Conservation (phyloP, 2,888 invertebrate genomes). For the Caenorhabditis zanzibari region DNA sequence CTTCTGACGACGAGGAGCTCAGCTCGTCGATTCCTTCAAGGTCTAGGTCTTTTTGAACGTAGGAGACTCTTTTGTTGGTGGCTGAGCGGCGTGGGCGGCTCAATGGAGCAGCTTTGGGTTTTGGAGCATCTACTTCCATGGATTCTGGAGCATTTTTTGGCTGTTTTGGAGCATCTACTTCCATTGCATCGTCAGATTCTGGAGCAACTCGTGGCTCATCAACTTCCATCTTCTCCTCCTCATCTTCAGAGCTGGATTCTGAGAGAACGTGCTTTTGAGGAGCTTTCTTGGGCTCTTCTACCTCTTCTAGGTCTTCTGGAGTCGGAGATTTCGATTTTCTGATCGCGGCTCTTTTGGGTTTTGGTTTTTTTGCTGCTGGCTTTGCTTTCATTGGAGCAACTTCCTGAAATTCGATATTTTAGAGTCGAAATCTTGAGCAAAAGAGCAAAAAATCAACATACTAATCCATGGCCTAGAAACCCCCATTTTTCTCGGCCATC, state of each 20-base stretch:
- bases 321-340: neutral
- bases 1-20: conserved; percentile 26
- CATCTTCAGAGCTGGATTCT: neutral
- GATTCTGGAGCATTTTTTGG: neutral
- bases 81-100: conserved; percentile 33
- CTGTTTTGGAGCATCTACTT: neutral
- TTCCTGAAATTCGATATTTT: conserved; percentile 9
- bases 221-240: neutral
- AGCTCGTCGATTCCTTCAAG: conserved; percentile 26
- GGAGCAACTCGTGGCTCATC: neutral
- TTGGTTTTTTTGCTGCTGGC: neutral
- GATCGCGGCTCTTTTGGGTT: neutral
- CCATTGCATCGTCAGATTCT: neutral
- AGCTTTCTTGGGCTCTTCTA: neutral
- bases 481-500: neutral
- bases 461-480: neutral
- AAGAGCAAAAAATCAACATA: neutral
- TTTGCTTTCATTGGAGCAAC: neutral
- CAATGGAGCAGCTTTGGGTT: neutral
- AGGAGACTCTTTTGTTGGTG: conserved; percentile 16
- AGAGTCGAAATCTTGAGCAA: neutral
- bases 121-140: neutral
- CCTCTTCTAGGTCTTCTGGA: conserved; percentile 6
- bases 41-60: conserved; percentile 13
- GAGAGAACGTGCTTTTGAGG: neutral